Evolutionary conservation across 2,888 invertebrate species (phyloP), one percentile per base, ranked within the genome.

Genomic region (Pardosa pseudoannulata): DNA sequence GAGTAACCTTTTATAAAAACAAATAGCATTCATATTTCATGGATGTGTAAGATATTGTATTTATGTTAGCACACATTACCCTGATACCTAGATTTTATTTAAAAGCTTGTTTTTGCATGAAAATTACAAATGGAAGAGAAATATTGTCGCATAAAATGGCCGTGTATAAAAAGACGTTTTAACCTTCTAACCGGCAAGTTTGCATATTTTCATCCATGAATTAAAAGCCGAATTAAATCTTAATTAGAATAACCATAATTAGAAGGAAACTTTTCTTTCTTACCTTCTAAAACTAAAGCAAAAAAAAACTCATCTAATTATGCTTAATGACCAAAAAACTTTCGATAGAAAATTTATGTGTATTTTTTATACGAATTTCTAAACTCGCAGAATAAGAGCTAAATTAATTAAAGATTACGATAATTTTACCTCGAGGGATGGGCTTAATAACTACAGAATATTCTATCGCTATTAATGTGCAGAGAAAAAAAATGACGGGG

Each of bases 271-370:
- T 56, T 56, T 56, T 56, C 56, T 56, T 56, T 56, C 56, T 23
- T 56, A 56, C 19, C 36, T 56, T 56, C 6, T 3, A 11, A 23
- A 56, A 56, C 56, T 56, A 23, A 46, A 46, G 56, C n/a, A 23
- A 23, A 56, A 56, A 56, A 56, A 56, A 56, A 56, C 19, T 56
- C 56, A 56, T 56, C 56, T 56, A 56, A 56, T 56, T 56, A 56
- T 56, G 56, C 56, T 56, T 56, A 56, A 56, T 56, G 56, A 56
- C 56, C 56, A 56, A 56, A 56, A 56, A 56, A 56, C 56, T 56
- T 23, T 19, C 56, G 56, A 56, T 56, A 56, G 56, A 23, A 56
- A 56, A 56, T 56, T 56, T 56, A 56, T 56, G 56, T 56, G 23
- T 56, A 23, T 56, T 56, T 56, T 56, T 56, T 56, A 56, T 23